Evolutionary conservation across 1,140 invertebrate species (phyloP).

Genomic region (Prorops nasuta): DNA sequence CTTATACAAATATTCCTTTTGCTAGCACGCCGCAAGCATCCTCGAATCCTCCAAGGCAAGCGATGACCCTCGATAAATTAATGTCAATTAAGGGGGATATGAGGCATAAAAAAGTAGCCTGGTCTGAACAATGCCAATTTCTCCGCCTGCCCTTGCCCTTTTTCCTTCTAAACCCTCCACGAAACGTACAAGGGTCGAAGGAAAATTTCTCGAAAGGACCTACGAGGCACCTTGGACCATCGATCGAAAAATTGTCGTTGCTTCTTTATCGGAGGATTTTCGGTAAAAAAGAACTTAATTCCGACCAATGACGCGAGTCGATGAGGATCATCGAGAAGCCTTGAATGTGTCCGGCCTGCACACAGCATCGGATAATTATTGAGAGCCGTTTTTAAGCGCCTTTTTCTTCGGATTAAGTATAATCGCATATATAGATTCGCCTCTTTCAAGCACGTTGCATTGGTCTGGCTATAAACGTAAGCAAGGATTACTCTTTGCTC

Average conservation of each 20-base stretch:
- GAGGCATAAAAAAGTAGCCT: neutral
- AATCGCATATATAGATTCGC: too few species aligned
- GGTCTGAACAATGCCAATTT: neutral
- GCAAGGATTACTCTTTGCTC: conserved; percentile 18
- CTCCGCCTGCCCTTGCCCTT: neutral
- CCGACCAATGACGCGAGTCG: too few species aligned
- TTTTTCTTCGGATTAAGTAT: conserved; percentile 26
- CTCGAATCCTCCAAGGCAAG: conserved; percentile 10
- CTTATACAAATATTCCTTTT: conserved; percentile 9
- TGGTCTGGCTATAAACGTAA: conserved; percentile 12
- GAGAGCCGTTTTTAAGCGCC: conserved; percentile 22
- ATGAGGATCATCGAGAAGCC: too few species aligned
- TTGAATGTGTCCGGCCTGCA: too few species aligned
- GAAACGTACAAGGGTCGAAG: too few species aligned
- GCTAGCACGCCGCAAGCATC: conserved; percentile 18
- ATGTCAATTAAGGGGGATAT: conserved; percentile 37
- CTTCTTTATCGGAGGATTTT: too few species aligned
- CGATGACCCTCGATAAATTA: conserved; percentile 33
- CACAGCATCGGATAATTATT: conserved; percentile 28
- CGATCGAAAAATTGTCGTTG: too few species aligned
- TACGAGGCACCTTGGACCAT: too few species aligned
- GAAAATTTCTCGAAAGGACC: conserved; percentile 10
- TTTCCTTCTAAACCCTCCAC: too few species aligned
- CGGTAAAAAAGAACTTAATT: too few species aligned
- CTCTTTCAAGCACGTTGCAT: too few species aligned